Evolutionary conservation across 2,888 invertebrate genomes (phyloP).

Genomic region (Cosmia pyralina): DNA sequence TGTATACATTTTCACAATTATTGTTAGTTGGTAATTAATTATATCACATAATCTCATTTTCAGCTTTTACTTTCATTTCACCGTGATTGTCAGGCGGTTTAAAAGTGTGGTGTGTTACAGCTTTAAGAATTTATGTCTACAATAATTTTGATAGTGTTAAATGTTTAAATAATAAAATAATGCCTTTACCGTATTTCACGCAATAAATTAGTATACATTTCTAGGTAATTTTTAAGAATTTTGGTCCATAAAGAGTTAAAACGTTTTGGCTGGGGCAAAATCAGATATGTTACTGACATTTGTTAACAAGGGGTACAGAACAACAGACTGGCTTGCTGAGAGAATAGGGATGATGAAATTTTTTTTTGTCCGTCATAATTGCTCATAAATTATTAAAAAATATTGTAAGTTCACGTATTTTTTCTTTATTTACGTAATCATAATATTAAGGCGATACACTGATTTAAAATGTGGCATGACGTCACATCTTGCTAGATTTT

Average conservation of each 20-base stretch:
- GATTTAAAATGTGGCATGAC: too few species aligned
- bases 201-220: conserved; percentile 39
- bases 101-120: conserved; percentile 35
- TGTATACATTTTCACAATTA: conserved; percentile 50
- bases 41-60: conserved; percentile 22
- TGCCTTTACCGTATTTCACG: conserved; percentile 35
- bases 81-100: conserved; percentile 3
- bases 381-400: too few species aligned
- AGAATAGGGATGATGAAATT: conserved; percentile 4
- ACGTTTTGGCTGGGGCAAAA: conserved; percentile 6
- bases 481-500: too few species aligned
- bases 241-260: conserved; percentile 22
- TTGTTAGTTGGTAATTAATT: conserved; percentile 33
- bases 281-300: conserved; percentile 15
- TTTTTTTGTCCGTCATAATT: too few species aligned
- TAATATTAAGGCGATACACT: too few species aligned
- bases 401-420: too few species aligned
- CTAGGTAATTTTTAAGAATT: conserved; percentile 28
- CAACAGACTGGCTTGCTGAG: conserved; percentile 1
- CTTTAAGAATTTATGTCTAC: conserved; percentile 44
- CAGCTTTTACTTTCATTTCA: conserved; percentile 33
- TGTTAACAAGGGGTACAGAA: neutral
- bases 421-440: too few species aligned
- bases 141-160: conserved; percentile 40
- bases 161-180: conserved; percentile 24